A percentile compares a stretch with the other conserved stretches of the same genome.
phyloP scores from a whole-genome alignment of 2,113 vertebrate species.

The Elephas maximus region DNA sequence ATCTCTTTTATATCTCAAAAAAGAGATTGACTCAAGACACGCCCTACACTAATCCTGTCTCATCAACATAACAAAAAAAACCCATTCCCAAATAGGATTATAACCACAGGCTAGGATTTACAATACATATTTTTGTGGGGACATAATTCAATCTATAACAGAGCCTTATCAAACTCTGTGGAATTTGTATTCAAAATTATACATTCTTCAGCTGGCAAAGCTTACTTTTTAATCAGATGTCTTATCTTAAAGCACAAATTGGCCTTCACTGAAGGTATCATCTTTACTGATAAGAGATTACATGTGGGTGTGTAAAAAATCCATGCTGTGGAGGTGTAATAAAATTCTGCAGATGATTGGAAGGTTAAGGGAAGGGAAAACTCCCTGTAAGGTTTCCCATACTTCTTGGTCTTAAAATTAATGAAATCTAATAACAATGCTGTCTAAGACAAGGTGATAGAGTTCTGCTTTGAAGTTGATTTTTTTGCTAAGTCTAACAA shows the following conservation, averaged over 20 bases:
- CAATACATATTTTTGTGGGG: no score
- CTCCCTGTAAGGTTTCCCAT: neutral
- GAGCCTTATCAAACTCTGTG: neutral
- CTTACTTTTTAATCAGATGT: constrained; percentile 76
- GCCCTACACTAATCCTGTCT: no score
- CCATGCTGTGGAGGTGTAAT: neutral
- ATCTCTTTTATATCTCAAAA: no score
- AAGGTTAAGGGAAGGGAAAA: neutral
- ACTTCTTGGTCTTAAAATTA: neutral
- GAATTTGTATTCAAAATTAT: constrained; percentile 56
- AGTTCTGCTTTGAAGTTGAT: neutral
- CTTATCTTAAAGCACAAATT: constrained; percentile 74
- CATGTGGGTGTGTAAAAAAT: neutral
- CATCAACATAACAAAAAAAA: no score
- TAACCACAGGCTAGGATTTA: no score
- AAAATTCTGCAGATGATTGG: neutral
- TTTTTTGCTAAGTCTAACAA: neutral
- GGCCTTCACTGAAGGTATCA: constrained; percentile 52
- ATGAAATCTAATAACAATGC: neutral
- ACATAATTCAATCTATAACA: no score
- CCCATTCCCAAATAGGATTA: no score
- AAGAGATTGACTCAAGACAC: no score
- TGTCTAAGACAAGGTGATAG: neutral
- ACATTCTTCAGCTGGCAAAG: constrained; percentile 69
- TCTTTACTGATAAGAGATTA: constrained; percentile 19